Evolutionary conservation across 2,888 invertebrate genomes (phyloP), one percentile per base, ranked within the genome.

Genomic region (Rhodophaea formosa): DNA sequence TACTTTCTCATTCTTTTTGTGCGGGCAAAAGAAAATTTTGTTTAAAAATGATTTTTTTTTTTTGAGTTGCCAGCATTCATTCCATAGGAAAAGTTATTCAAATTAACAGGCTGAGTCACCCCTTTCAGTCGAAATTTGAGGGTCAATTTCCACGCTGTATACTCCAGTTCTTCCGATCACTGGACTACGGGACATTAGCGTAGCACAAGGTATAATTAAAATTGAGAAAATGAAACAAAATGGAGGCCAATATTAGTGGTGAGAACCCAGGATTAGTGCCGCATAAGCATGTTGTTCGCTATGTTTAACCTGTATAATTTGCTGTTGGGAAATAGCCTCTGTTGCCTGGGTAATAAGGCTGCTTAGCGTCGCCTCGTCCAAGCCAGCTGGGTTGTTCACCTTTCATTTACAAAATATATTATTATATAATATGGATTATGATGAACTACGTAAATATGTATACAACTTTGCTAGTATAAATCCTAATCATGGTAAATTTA

Each of bases 251-350:
- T 53, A 51, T 35, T 7, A 55, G 44, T 49, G 17, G 30, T 47
- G 12, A 57, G 53, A 55, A 43, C 56, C 57, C 49, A 56, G 14
- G 49, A 58, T 61, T 58, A 62, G 59, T 61, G 54, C 53, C 53
- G 53, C 45, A 35, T 23, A 64, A 64, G 66, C 62, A 17, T 58
- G 61, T 56, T 46, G 42, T 17, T 53, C 57, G 62, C 60, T 53
- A 59, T 59, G 66, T 70, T 61, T 85, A 87, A 91, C 91, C 91
- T 91, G 91, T 70, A 91, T 91, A 56, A 90, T 89, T 81, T 92
- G 91, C 76, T 92, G 91, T 84, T 91, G 91, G 53, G 88, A 87
- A 77, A 92, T 89, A 77, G 91, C 91, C 80, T 92, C 92, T 77
- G 89, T 92, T 70, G 92, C 92, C 77, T 91, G 92, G 52, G 91